Evolutionary conservation across 1,140 invertebrate species (phyloP), one percentile per base, ranked within the genome.

Genomic region (Riptortus pedestris): DNA sequence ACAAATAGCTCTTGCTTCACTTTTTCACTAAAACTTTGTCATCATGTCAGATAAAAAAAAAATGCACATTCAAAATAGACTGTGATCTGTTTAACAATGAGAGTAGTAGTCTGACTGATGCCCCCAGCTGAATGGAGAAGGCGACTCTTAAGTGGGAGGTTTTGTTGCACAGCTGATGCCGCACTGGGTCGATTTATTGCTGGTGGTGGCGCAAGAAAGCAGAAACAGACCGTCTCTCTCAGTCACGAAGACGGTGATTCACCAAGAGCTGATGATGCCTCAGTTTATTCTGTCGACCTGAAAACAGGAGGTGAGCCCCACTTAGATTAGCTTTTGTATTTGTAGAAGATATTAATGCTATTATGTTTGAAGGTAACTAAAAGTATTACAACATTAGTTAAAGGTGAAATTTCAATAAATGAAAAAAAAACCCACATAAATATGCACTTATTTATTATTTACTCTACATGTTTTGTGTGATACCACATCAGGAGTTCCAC

Each of bases 271-370:
- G 60, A 68, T 47, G 71, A 70, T 66, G 69, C 68, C 51, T 71
- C 70, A 16, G 65, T 67, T 55, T 69, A 69, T 31, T 69, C 68
- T 11, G 67, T 65, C 38, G 68, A 68, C 14, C 65, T 60, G 4
- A 69, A 67, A 60, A 65, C 65, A 16, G 61, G 65, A 63, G 61
- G 22, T 60, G 7, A 24, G 22, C 26, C 24, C 14, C 3, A 48
- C 24, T 3, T n/a, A 14, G 47, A 3, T 9, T 22, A 24, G 20
- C 5, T 57, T 57, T 22, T 11, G 5, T 57, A 24, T 4, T 7
- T 24, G 20, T 52, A 14, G 20, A 7, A 57, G 26, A 2, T 27
- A 26, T 18, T 22, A 43, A 43, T 11, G n/a, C 38, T 11, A 43
- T 43, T 43, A 11, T 43, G 38, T 43, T 43, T 51, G 9, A 7